Percentiles rank a stretch among this genome's conserved stretches.
These are phyloP conservation scores for Passer domesticus DNA, from an alignment of 2,113 vertebrate genomes.

Conservation along the genomic window DNA sequence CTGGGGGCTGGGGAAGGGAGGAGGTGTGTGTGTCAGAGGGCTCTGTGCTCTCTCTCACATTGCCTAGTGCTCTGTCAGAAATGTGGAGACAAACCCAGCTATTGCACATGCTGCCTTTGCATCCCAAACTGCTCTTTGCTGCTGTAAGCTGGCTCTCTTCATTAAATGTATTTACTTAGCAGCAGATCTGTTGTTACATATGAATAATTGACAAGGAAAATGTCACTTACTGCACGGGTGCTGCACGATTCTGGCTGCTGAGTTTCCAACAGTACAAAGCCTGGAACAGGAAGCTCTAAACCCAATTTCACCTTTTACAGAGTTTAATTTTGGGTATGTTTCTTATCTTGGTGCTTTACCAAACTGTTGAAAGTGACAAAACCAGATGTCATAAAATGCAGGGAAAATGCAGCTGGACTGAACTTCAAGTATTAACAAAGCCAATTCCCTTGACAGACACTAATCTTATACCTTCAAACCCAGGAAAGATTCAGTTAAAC, in stretches of 20 bases:
- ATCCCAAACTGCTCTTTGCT: not conserved
- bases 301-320: not conserved
- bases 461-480: conserved; percentile 44
- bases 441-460: conserved; percentile 33
- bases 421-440: conserved; percentile 32
- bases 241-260: not conserved
- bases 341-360: not conserved
- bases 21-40: not conserved
- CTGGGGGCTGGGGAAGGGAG: not conserved
- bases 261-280: not conserved
- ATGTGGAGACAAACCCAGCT: not conserved
- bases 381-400: conserved; percentile 18
- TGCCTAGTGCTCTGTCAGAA: not conserved
- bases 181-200: not conserved
- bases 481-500: conserved; percentile 64
- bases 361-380: conserved; percentile 43
- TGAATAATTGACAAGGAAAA: conserved; percentile 13
- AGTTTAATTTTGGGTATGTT: conserved; percentile 18
- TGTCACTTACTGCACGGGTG: not conserved
- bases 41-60: not conserved
- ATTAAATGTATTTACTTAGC: not conserved
- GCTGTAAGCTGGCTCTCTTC: not conserved
- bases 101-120: not conserved
- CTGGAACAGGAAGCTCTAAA: not conserved
- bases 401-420: conserved; percentile 47